A percentile compares a stretch with the other conserved stretches of the same genome.
Conservation (phyloP, 2,113 vertebrate genomes). For the Cairina moschata region DNA sequence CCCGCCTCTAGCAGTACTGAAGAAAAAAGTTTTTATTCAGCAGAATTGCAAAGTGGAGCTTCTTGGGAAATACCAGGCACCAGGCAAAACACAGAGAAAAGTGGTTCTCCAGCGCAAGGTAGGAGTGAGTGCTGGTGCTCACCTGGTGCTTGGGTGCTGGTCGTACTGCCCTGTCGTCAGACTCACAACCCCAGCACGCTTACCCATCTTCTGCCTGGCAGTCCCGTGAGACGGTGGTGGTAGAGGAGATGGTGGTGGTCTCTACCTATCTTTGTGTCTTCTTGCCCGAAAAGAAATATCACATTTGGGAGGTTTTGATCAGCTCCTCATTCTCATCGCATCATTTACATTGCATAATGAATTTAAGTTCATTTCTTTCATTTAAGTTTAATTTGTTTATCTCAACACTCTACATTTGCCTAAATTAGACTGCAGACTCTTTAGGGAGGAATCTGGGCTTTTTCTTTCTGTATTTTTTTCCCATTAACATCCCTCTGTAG, state of each 20-base stretch:
- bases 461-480: background rate
- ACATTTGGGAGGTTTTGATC: constrained; percentile 37
- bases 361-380: background rate
- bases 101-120: constrained; percentile 76
- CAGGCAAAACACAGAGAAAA: constrained; percentile 79
- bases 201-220: constrained; percentile 66
- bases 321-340: constrained; percentile 15
- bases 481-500: constrained; percentile 15
- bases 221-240: constrained; percentile 28
- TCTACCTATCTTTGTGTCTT: constrained; percentile 54
- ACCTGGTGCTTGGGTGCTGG: constrained; percentile 68
- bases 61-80: constrained; percentile 77
- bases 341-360: constrained; percentile 18
- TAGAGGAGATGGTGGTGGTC: constrained; percentile 22
- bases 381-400: background rate
- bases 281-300: constrained; percentile 29
- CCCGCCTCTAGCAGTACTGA: constrained; percentile 49
- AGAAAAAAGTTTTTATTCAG: constrained; percentile 80
- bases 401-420: background rate
- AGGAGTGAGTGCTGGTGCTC: constrained; percentile 64
- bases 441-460: background rate
- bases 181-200: constrained; percentile 69
- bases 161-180: background rate
- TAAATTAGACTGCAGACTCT: background rate
- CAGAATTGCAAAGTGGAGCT: constrained; percentile 78